Evolutionary conservation across 2,888 invertebrate genomes (phyloP).

Genomic region (Folsomia candida): DNA sequence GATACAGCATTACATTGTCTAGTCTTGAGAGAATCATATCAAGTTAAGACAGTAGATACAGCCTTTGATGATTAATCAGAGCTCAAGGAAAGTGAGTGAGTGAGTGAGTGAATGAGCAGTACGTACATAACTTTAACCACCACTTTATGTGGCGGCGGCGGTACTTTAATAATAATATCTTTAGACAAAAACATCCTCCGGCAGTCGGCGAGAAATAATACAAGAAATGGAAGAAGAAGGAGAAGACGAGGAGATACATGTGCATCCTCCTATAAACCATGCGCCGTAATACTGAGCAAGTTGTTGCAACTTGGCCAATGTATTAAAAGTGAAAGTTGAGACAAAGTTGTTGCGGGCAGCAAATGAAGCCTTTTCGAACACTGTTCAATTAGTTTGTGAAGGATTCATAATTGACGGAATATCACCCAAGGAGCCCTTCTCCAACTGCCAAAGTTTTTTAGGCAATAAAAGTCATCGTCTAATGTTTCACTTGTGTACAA

Average conservation of each 20-base stretch:
- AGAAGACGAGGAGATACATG: too few relatives aligned
- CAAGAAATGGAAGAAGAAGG: too few relatives aligned
- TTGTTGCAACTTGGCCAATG: not conserved
- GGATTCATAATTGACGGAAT: conserved; percentile 16
- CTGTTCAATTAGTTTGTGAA: conserved; percentile 9
- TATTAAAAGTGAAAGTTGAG: conserved; percentile 9
- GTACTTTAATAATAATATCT: too few relatives aligned
- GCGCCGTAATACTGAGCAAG: too few relatives aligned
- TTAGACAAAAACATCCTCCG: too few relatives aligned
- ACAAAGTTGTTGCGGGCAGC: not conserved
- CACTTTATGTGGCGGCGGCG: too few relatives aligned
- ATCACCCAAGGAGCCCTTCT: conserved; percentile 6
- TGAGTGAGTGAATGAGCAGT: too few relatives aligned
- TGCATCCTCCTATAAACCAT: too few relatives aligned
- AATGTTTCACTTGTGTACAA: conserved; percentile 1
- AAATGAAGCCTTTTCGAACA: conserved; percentile 3
- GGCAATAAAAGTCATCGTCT: conserved; percentile 15
- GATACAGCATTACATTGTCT: too few relatives aligned
- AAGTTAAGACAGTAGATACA: not conserved
- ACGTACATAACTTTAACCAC: too few relatives aligned
- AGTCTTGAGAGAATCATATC: too few relatives aligned
- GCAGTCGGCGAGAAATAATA: too few relatives aligned
- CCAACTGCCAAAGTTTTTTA: conserved; percentile 11
- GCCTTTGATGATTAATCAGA: not conserved
- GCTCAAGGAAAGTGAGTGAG: not conserved